Percentiles rank a stretch among this genome's conserved stretches.
Conservation (phyloP, 2,888 invertebrate genomes). For the Linnaemya vulpina region DNA sequence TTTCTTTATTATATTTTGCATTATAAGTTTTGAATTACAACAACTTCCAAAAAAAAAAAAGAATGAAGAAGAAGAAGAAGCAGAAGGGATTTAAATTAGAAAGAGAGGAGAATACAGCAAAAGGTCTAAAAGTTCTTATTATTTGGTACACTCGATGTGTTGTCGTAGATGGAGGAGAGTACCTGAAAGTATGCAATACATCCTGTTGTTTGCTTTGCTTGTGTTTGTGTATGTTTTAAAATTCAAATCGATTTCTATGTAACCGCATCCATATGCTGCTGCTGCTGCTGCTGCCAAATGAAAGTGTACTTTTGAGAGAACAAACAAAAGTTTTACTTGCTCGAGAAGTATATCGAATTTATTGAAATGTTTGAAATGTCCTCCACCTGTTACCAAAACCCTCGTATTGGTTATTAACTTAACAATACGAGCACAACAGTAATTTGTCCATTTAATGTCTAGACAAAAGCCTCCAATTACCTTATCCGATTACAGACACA, state of each 20-base stretch:
- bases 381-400: slow-evolving; percentile 44
- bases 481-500: slow-evolving; percentile 82
- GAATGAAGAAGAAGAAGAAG: no score
- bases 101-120: not conserved
- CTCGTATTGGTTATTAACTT: slow-evolving; percentile 15
- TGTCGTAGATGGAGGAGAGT: slow-evolving; percentile 25
- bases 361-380: slow-evolving; percentile 55
- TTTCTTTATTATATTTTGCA: slow-evolving; percentile 36
- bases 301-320: slow-evolving; percentile 15
- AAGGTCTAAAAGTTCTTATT: slow-evolving; percentile 28
- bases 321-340: slow-evolving; percentile 43
- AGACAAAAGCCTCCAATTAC: slow-evolving; percentile 82
- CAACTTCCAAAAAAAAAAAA: slow-evolving; percentile 2
- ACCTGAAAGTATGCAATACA: slow-evolving; percentile 58
- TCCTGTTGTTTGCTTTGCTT: slow-evolving; percentile 28
- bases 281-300: slow-evolving; percentile 42
- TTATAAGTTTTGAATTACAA: slow-evolving; percentile 61
- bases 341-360: slow-evolving; percentile 41
- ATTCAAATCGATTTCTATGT: slow-evolving; percentile 65
- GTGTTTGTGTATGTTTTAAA: slow-evolving; percentile 60
- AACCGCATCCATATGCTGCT: slow-evolving; percentile 55
- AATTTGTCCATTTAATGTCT: slow-evolving; percentile 81
- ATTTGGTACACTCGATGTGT: slow-evolving; percentile 42
- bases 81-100: not conserved
- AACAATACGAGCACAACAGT: slow-evolving; percentile 65